phyloP scores from a whole-genome alignment of 2,888 invertebrate genomes.

The Myopa testacea region DNA sequence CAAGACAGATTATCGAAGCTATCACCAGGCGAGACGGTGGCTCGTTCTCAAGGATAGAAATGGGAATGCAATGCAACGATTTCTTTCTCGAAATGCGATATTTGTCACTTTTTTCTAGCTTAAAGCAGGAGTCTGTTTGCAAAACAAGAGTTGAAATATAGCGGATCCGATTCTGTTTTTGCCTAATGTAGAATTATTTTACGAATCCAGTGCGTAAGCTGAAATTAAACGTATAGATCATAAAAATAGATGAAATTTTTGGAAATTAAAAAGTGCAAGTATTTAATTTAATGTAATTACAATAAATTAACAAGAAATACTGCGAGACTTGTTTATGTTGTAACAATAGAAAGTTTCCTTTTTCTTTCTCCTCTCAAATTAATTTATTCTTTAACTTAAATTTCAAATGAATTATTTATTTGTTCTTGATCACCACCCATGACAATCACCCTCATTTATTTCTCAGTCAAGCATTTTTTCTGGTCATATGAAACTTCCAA shows the following conservation, averaged over 20 bases:
- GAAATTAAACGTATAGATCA: neutral
- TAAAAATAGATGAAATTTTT: too few species aligned
- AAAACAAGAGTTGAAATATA: too few species aligned
- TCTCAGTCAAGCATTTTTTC: neutral
- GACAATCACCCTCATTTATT: neutral
- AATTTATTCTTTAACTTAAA: too few species aligned
- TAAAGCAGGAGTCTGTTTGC: too few species aligned
- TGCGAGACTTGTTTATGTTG: too few species aligned
- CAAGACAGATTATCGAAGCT: neutral
- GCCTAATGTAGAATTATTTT: constrained; percentile 3
- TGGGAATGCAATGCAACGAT: neutral
- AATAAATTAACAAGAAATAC: too few species aligned
- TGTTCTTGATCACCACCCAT: neutral
- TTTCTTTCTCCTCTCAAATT: too few species aligned
- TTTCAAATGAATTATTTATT: neutral
- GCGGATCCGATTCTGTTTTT: neutral
- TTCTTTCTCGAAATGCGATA: too few species aligned
- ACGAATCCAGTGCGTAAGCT: constrained; percentile 45
- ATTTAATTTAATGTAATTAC: too few species aligned
- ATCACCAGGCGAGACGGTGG: neutral
- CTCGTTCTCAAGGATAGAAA: neutral
- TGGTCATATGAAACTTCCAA: neutral
- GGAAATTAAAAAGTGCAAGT: too few species aligned
- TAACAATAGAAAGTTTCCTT: too few species aligned
- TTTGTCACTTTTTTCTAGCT: too few species aligned